A percentile compares a stretch with the other conserved stretches of the same genome.
These are phyloP conservation scores for Gallinago undulata DNA, from an alignment of 2,113 vertebrate genomes.

Conservation along the genomic window DNA sequence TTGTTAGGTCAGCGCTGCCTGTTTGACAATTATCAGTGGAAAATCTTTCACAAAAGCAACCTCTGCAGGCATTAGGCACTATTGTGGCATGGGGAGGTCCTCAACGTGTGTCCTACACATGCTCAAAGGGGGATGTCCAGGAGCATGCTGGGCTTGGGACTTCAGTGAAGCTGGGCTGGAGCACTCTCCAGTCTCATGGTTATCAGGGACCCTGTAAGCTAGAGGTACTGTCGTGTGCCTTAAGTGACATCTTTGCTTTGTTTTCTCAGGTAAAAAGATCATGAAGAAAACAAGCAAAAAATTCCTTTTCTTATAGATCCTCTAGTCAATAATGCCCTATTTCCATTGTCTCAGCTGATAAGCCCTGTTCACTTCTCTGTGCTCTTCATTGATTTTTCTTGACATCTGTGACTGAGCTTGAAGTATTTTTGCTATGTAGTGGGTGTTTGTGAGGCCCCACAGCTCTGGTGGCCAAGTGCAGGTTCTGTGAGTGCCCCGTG, in stretches of 20 bases:
- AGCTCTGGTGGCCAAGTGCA: background rate
- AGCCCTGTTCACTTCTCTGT: background rate
- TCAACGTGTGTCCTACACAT: rapidly evolving
- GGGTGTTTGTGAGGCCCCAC: background rate
- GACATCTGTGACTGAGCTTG: background rate
- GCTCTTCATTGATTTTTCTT: conserved; percentile 20
- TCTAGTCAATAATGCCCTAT: background rate
- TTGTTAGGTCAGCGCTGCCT: rapidly evolving
- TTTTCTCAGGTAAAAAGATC: background rate
- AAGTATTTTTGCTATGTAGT: background rate
- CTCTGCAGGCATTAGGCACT: background rate
- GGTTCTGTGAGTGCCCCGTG: background rate
- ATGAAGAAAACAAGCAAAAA: background rate
- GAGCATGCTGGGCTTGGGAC: rapidly evolving
- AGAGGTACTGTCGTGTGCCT: background rate
- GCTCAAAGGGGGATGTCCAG: rapidly evolving
- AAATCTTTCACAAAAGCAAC: background rate
- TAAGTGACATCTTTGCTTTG: background rate
- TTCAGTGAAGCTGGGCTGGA: rapidly evolving
- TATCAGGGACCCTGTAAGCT: background rate
- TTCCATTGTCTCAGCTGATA: background rate
- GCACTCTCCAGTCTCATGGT: background rate
- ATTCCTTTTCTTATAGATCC: background rate
- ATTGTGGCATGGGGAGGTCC: background rate
- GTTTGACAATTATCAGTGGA: background rate